phyloP scores from a whole-genome alignment of 2,888 invertebrate genomes.

The Heliconius erato region DNA sequence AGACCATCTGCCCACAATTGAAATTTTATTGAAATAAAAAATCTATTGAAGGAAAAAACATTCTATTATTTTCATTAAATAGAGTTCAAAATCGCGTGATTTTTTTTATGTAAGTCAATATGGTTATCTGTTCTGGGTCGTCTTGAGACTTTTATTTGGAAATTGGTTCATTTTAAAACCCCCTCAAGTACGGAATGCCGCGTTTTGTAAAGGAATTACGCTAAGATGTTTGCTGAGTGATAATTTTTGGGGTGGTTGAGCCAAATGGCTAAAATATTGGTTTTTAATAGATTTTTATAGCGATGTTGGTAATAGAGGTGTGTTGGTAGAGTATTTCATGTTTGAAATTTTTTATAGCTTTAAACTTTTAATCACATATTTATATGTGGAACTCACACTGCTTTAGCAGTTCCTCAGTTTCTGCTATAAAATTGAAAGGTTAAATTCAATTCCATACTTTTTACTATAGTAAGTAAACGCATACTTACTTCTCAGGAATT shows the following conservation, averaged over 20 bases:
- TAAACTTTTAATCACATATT: too few species aligned
- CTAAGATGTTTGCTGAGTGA: slow-evolving; percentile 30
- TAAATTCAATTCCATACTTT: too few species aligned
- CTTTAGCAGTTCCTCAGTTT: too few species aligned
- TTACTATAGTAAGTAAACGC: too few species aligned
- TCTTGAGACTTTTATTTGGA: slow-evolving; percentile 44
- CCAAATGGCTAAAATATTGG: slow-evolving; percentile 5
- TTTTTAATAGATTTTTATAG: not conserved
- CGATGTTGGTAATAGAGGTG: not conserved
- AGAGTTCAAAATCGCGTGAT: slow-evolving; percentile 37
- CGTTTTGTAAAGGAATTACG: slow-evolving; percentile 35
- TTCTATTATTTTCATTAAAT: slow-evolving; percentile 27
- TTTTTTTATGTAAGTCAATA: slow-evolving; percentile 42
- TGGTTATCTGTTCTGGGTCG: slow-evolving; percentile 32
- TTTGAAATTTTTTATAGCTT: not conserved
- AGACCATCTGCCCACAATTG: slow-evolving; percentile 45
- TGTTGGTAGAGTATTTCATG: not conserved
- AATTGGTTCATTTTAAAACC: slow-evolving; percentile 47
- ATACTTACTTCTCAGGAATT: too few species aligned
- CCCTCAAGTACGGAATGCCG: slow-evolving; percentile 33
- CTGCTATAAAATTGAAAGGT: too few species aligned
- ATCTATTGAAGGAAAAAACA: slow-evolving; percentile 12
- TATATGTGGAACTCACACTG: too few species aligned
- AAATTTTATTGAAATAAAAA: slow-evolving; percentile 40
- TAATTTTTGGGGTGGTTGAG: slow-evolving; percentile 22